Evolutionary conservation across 2,888 invertebrate genomes (phyloP).

Genomic region (Phlogophora meticulosa): DNA sequence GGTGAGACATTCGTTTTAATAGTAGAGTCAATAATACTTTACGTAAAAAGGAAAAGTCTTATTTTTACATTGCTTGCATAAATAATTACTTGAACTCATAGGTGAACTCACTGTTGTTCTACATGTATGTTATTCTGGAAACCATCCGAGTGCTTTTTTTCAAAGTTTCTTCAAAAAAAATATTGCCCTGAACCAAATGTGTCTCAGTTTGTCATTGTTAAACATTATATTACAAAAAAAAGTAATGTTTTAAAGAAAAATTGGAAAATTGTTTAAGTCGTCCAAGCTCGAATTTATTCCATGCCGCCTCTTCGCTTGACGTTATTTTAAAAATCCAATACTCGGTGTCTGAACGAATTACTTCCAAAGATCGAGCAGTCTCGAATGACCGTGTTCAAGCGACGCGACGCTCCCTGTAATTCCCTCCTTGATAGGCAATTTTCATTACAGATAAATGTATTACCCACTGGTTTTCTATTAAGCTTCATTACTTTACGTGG

Average conservation of each 20-base stretch:
- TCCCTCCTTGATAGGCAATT: slow-evolving; percentile 10
- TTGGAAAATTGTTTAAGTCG: not conserved
- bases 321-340: slow-evolving; percentile 9
- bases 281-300: not conserved
- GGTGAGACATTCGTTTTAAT: not conserved
- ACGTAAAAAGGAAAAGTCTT: too few species aligned
- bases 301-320: not conserved
- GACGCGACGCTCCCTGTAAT: slow-evolving; percentile 10
- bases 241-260: not conserved
- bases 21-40: not conserved
- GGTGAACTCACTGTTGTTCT: too few species aligned
- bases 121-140: too few species aligned
- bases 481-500: slow-evolving; percentile 32
- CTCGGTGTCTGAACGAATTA: slow-evolving; percentile 16
- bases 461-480: slow-evolving; percentile 22
- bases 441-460: slow-evolving; percentile 12
- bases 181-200: too few species aligned
- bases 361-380: slow-evolving; percentile 8
- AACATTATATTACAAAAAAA: not conserved
- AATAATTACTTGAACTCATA: not conserved
- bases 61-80: not conserved
- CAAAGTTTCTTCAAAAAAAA: not conserved
- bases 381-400: slow-evolving; percentile 22
- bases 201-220: too few species aligned
- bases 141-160: not conserved